Conservation (phyloP, 2,113 vertebrate species). For the Macroglossus sobrinus region DNA sequence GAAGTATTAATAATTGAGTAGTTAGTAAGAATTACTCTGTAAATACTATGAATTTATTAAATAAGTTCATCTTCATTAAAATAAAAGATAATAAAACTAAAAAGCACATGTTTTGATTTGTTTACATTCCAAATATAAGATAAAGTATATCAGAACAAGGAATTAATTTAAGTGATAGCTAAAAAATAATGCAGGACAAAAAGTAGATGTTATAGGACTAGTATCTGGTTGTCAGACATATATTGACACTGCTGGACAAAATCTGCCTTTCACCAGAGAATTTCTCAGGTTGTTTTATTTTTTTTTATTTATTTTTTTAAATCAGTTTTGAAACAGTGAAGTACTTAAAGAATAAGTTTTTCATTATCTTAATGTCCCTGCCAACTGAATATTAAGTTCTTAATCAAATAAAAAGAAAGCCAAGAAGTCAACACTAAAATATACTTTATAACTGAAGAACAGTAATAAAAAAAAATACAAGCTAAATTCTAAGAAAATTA, state of each 20-base stretch:
- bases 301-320: background rate
- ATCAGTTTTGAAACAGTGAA: background rate
- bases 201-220: background rate
- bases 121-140: background rate
- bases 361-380: background rate
- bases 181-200: background rate
- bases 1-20: background rate
- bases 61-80: background rate
- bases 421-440: background rate
- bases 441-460: background rate
- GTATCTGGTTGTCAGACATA: background rate
- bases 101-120: background rate
- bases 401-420: background rate
- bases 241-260: background rate
- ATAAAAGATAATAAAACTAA: background rate
- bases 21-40: background rate
- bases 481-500: background rate
- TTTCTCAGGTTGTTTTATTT: background rate
- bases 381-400: background rate
- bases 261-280: background rate
- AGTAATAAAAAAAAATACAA: background rate
- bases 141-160: background rate
- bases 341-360: background rate
- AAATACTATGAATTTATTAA: background rate
- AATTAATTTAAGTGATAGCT: background rate